These are phyloP conservation scores for Apoda limacodes DNA, from an alignment of 2,888 invertebrate species.

Conservation along the genomic window DNA sequence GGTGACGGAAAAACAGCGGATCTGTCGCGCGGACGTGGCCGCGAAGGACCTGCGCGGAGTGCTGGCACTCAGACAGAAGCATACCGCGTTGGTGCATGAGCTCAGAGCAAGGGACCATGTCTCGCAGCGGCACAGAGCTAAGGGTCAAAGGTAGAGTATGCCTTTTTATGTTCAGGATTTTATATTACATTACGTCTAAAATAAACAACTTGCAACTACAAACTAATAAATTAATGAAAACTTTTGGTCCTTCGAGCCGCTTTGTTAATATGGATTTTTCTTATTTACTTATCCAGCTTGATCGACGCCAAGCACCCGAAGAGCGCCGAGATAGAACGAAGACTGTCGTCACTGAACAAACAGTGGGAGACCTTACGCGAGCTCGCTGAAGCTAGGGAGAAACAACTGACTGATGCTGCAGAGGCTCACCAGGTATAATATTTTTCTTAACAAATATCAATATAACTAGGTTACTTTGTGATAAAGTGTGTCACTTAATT, in stretches of 20 bases:
- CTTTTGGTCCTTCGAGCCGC: too few species aligned
- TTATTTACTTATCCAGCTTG: slow-evolving; percentile 59
- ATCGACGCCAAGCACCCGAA: slow-evolving; percentile 87
- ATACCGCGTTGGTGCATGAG: slow-evolving; percentile 91
- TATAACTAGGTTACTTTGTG: too few species aligned
- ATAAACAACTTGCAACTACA: too few species aligned
- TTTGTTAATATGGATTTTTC: too few species aligned
- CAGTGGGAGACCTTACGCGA: slow-evolving; percentile 93
- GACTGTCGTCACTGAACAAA: slow-evolving; percentile 81
- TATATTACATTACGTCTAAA: too few species aligned
- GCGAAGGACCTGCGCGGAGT: slow-evolving; percentile 95
- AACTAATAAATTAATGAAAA: neutral
- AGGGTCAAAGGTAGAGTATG: slow-evolving; percentile 73
- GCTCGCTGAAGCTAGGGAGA: slow-evolving; percentile 68
- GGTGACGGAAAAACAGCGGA: slow-evolving; percentile 94
- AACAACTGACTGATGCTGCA: slow-evolving; percentile 75
- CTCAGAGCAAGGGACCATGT: slow-evolving; percentile 77
- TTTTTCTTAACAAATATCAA: too few species aligned
- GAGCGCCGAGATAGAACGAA: slow-evolving; percentile 82
- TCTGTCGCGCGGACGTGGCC: slow-evolving; percentile 92
- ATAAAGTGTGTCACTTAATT: too few species aligned
- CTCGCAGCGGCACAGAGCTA: slow-evolving; percentile 46
- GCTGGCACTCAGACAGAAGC: slow-evolving; percentile 90
- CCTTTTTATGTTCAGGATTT: too few species aligned
- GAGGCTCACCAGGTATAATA: slow-evolving; percentile 94